These are phyloP conservation scores for Ancistrus triradiatus DNA, from an alignment of 2,113 vertebrate genomes.

Conservation along the genomic window DNA sequence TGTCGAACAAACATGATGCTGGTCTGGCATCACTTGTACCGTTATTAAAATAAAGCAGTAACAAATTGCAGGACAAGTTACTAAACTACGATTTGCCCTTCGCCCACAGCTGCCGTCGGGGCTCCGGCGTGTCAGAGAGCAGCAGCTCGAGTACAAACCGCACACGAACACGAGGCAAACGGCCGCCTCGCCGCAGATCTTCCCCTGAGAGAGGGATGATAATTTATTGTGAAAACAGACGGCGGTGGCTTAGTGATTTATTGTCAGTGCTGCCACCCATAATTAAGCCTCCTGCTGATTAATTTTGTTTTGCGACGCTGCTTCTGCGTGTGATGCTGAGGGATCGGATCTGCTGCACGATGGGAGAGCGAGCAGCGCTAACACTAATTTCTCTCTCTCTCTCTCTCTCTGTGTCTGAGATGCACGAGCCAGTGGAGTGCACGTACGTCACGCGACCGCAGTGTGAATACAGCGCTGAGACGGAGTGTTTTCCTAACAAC, in stretches of 20 bases:
- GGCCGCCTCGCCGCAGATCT: not conserved
- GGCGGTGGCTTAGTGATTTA: slow-evolving; percentile 41
- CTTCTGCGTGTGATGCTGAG: slow-evolving; percentile 28
- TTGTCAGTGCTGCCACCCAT: slow-evolving; percentile 43
- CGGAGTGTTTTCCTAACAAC: too few relatives aligned
- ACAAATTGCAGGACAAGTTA: too few relatives aligned
- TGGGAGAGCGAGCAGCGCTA: slow-evolving; percentile 15
- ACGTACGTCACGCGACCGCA: too few relatives aligned
- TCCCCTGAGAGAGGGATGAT: slow-evolving; percentile 37
- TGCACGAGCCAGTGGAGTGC: slow-evolving; percentile 8
- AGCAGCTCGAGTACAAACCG: not conserved
- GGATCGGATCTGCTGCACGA: slow-evolving; percentile 25
- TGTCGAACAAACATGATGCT: too few relatives aligned
- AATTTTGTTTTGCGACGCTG: slow-evolving; percentile 44
- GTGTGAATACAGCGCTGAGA: too few relatives aligned
- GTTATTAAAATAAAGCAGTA: too few relatives aligned
- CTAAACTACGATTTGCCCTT: too few relatives aligned
- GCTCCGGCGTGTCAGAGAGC: not conserved
- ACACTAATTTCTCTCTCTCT: slow-evolving; percentile 19
- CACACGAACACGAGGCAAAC: not conserved
- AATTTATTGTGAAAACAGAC: slow-evolving; percentile 46
- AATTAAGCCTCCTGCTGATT: slow-evolving; percentile 49
- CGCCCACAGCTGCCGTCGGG: too few relatives aligned
- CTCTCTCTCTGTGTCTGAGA: slow-evolving; percentile 43
- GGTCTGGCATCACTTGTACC: too few relatives aligned